These are phyloP conservation scores for Petrocephalus schoutedeni DNA, from an alignment of 2,797 vertebrate genomes.

Conservation along the genomic window DNA sequence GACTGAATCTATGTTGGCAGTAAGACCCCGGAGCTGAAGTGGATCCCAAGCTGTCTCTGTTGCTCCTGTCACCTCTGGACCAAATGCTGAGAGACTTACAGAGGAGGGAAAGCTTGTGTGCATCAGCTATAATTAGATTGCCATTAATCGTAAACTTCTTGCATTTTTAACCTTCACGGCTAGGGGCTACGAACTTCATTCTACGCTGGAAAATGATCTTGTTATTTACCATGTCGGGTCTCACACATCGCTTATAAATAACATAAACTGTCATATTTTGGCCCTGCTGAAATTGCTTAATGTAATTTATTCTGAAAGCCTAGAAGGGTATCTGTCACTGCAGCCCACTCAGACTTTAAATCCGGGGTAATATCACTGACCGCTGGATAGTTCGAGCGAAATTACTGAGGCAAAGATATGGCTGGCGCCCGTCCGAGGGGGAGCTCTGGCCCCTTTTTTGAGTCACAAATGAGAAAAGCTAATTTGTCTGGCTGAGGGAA, in stretches of 20 bases:
- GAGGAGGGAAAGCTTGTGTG: neutral
- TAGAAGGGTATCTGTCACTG: neutral
- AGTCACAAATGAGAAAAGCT: neutral
- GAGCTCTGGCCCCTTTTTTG: neutral
- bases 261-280: slow-evolving; percentile 8
- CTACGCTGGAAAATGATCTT: neutral
- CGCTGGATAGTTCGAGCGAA: slow-evolving; percentile 12
- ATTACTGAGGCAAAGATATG: neutral
- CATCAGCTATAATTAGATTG: slow-evolving; percentile 16
- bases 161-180: slow-evolving; percentile 4
- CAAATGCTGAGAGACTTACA: slow-evolving; percentile 11
- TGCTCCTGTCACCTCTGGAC: slow-evolving; percentile 29
- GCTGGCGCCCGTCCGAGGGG: neutral
- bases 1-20: slow-evolving; percentile 26
- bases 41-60: slow-evolving; percentile 13
- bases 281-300: slow-evolving; percentile 5
- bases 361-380: neutral
- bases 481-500: neutral
- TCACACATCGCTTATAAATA: neutral
- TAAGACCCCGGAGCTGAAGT: slow-evolving; percentile 17
- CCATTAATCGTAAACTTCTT: slow-evolving; percentile 14
- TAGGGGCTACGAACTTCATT: neutral
- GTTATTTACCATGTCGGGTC: neutral
- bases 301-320: neutral
- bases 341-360: neutral